These are phyloP conservation scores for Sclerurus mexicanus DNA, from an alignment of 2,113 vertebrate genomes.

Conservation along the genomic window DNA sequence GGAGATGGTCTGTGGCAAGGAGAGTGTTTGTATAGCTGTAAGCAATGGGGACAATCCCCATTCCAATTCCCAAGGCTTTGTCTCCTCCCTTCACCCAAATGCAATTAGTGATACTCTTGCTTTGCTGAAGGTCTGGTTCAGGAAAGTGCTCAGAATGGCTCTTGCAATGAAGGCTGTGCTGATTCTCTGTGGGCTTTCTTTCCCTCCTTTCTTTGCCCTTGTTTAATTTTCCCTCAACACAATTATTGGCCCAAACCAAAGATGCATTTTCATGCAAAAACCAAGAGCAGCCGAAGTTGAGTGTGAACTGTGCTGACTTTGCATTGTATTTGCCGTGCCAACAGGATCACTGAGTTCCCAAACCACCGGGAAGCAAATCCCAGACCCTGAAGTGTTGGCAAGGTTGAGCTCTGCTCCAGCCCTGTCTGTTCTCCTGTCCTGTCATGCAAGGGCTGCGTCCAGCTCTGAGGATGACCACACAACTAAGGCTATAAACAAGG, in stretches of 20 bases:
- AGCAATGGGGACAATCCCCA: no score
- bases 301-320: not conserved
- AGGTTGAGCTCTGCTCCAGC: not conserved
- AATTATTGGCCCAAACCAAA: not conserved
- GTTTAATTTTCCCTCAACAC: not conserved
- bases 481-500: fast-evolving
- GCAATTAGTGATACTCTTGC: not conserved
- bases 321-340: not conserved
- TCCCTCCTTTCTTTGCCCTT: not conserved
- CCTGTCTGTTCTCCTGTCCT: not conserved
- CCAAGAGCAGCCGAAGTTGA: not conserved
- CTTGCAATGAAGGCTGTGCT: not conserved
- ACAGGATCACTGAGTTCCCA: not conserved
- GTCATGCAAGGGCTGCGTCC: not conserved
- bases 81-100: not conserved
- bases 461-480: fast-evolving
- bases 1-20: not conserved
- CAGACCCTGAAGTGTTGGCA: not conserved
- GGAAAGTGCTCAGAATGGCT: not conserved
- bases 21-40: not conserved
- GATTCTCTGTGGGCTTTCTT: not conserved
- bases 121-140: not conserved
- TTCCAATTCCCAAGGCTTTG: not conserved
- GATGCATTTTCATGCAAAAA: not conserved
- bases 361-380: not conserved